Percentiles rank a stretch among this genome's conserved stretches.
Conservation (phyloP, 2,797 vertebrate genomes). For the Gadopsis marmoratus region DNA sequence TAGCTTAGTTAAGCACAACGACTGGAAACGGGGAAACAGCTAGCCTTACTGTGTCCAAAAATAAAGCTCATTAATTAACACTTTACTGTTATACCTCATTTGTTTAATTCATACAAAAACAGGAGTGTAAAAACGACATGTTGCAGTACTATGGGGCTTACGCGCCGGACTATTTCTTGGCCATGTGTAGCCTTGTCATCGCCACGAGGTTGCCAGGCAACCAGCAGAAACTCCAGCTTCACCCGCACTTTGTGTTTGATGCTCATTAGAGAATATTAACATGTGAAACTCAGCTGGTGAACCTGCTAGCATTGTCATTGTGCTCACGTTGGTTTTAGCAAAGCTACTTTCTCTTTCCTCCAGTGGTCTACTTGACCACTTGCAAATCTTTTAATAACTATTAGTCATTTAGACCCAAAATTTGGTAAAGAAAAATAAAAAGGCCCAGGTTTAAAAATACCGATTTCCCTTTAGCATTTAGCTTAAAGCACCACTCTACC, state of each 20-base stretch:
- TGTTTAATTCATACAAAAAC: neutral
- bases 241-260: neutral
- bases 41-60: neutral
- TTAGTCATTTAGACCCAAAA: too few relatives aligned
- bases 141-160: neutral
- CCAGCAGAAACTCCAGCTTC: neutral
- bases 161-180: neutral
- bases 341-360: neutral
- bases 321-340: neutral
- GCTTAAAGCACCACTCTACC: constrained; percentile 1
- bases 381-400: too few relatives aligned
- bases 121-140: neutral
- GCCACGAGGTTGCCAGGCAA: neutral
- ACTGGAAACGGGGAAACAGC: neutral
- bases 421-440: too few relatives aligned
- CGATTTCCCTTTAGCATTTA: neutral
- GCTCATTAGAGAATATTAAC: neutral
- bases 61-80: constrained; percentile 9
- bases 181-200: neutral
- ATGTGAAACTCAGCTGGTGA: constrained; percentile 8
- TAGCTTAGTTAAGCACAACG: neutral
- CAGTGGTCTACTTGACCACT: too few relatives aligned
- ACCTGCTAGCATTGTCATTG: constrained; percentile 3
- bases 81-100: neutral
- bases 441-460: too few relatives aligned